Evolutionary conservation across 2,888 invertebrate species (phyloP).

Genomic region (Epirrita christyi): DNA sequence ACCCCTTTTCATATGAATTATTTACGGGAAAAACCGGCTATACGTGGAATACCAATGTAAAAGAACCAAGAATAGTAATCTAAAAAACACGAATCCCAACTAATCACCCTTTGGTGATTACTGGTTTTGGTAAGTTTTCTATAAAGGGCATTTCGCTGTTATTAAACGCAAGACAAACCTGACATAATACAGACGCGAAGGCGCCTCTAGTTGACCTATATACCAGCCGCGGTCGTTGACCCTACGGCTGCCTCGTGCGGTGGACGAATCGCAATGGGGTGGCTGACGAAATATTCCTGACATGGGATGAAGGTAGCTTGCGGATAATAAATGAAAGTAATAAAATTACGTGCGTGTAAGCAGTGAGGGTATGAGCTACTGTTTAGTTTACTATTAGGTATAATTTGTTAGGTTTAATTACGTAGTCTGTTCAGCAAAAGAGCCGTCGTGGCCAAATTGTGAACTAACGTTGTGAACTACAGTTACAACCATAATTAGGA

Average conservation of each 20-base stretch:
- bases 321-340: constrained; percentile 33
- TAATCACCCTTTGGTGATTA: too few species aligned
- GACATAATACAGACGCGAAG: constrained; percentile 76
- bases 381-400: too few species aligned
- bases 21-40: constrained; percentile 63
- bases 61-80: constrained; percentile 26
- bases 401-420: too few species aligned
- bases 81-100: too few species aligned
- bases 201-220: constrained; percentile 82
- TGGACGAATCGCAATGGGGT: constrained; percentile 54
- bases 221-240: constrained; percentile 75
- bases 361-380: background rate
- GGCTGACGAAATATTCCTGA: constrained; percentile 50
- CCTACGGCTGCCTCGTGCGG: constrained; percentile 64
- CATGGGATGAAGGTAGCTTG: constrained; percentile 36
- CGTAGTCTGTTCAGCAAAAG: too few species aligned
- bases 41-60: constrained; percentile 34
- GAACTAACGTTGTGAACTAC: too few species aligned
- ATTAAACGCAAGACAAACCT: constrained; percentile 51
- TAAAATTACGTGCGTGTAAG: constrained; percentile 26
- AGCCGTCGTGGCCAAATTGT: too few species aligned
- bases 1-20: constrained; percentile 65
- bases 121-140: constrained; percentile 55
- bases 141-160: constrained; percentile 56
- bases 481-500: too few species aligned